phyloP scores from a whole-genome alignment of 2,888 invertebrate species.

The Cremastinae sp. region DNA sequence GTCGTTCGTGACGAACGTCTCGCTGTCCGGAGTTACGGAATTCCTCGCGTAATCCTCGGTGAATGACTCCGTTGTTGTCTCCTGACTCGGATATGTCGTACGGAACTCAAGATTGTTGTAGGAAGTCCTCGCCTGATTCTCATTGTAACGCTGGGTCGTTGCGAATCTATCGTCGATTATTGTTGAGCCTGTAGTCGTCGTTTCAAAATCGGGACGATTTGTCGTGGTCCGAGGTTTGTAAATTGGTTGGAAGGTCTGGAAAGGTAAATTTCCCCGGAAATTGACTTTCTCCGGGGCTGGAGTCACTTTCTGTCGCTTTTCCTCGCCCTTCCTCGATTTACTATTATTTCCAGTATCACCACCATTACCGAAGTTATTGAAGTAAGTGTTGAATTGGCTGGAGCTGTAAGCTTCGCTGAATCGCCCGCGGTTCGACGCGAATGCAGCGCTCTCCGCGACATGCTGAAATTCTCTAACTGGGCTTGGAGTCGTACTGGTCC shows the following conservation, averaged over 20 bases:
- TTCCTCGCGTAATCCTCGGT: constrained; percentile 51
- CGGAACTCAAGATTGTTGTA: constrained; percentile 62
- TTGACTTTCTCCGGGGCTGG: constrained; percentile 77
- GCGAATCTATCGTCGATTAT: constrained; percentile 56
- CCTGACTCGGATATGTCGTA: constrained; percentile 58
- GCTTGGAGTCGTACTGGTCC: constrained; percentile 78
- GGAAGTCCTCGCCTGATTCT: constrained; percentile 65
- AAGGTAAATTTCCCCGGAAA: constrained; percentile 74
- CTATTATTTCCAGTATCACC: constrained; percentile 26
- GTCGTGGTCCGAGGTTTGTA: constrained; percentile 70
- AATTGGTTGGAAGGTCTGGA: constrained; percentile 72
- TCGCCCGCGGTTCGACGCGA: constrained; percentile 82
- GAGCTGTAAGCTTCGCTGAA: constrained; percentile 70
- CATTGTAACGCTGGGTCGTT: constrained; percentile 61
- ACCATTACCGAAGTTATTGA: constrained; percentile 59
- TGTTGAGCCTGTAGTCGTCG: constrained; percentile 60
- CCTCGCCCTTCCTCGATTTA: constrained; percentile 56
- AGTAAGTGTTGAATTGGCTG: constrained; percentile 68
- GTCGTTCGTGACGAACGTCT: constrained; percentile 59
- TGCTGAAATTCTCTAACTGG: constrained; percentile 85
- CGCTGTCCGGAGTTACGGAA: constrained; percentile 59
- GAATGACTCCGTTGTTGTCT: constrained; percentile 56
- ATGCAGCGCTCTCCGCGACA: constrained; percentile 89
- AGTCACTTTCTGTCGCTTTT: constrained; percentile 45
- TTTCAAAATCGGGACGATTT: constrained; percentile 59